Conservation (phyloP, 2,888 invertebrate genomes). For the Stegana nigrithorax region DNA sequence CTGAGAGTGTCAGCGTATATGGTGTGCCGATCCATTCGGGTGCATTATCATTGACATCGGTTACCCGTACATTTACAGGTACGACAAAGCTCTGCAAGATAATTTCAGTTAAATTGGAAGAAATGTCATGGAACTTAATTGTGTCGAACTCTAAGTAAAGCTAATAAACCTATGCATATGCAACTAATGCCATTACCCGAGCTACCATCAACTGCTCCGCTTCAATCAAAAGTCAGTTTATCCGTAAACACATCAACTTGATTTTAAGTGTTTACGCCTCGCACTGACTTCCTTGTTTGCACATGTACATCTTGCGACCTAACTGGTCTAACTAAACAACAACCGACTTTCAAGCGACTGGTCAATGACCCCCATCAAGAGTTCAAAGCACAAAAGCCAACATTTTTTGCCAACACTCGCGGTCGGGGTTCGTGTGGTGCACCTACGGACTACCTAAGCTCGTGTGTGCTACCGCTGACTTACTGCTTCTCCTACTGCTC, state of each 20-base stretch:
- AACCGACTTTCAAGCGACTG: conserved; percentile 27
- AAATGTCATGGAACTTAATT: neutral
- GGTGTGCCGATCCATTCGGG: conserved; percentile 86
- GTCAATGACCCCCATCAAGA: conserved; percentile 51
- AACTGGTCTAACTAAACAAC: conserved; percentile 1
- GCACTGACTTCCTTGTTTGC: neutral
- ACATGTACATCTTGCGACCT: neutral
- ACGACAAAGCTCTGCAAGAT: conserved; percentile 65
- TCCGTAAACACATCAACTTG: conserved; percentile 11
- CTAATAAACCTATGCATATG: no score
- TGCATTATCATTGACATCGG: conserved; percentile 92
- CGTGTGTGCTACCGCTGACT: no score
- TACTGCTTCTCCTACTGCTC: conserved; percentile 26
- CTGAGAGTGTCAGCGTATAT: conserved; percentile 84
- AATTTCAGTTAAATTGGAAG: conserved; percentile 25
- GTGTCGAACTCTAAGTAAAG: neutral
- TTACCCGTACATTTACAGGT: conserved; percentile 75
- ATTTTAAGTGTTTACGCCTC: conserved; percentile 8
- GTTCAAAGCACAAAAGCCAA: conserved; percentile 55
- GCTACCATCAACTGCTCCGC: neutral
- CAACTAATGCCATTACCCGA: no score
- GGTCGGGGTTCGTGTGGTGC: no score
- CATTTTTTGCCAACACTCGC: no score
- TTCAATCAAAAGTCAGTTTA: neutral
- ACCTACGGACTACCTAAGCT: no score